phyloP scores from a whole-genome alignment of 2,888 invertebrate species.

The Eristalis tenax region DNA sequence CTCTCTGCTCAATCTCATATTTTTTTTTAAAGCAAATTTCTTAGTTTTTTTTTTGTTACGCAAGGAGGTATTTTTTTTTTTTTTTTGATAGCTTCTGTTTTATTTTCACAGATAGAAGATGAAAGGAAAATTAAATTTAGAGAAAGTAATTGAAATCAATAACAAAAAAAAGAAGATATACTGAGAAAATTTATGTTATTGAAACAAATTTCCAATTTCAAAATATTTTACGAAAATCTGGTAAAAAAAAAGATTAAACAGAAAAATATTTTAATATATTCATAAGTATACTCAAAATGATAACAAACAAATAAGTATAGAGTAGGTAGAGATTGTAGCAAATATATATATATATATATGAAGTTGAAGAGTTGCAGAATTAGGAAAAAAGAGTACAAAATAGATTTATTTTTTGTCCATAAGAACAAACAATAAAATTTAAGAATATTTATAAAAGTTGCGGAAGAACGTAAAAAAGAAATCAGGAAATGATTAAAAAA shows the following conservation, averaged over 20 bases:
- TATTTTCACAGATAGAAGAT: neutral
- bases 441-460: slow-evolving; percentile 16
- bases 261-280: neutral
- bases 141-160: too few species aligned
- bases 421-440: neutral
- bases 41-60: neutral
- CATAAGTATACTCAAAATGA: neutral
- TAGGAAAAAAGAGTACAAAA: neutral
- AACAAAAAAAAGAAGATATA: too few species aligned
- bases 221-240: neutral
- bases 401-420: slow-evolving; percentile 1
- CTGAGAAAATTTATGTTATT: neutral
- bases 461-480: slow-evolving; percentile 10
- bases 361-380: slow-evolving; percentile 50
- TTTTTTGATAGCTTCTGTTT: neutral
- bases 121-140: neutral
- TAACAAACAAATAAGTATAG: slow-evolving; percentile 38
- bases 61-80: neutral
- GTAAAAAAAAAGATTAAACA: neutral
- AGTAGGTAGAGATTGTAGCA: slow-evolving; percentile 65
- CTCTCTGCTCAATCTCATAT: slow-evolving; percentile 71
- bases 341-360: slow-evolving; percentile 31
- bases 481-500: slow-evolving; percentile 1
- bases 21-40: slow-evolving; percentile 11
- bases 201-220: neutral